These are phyloP conservation scores for Eublepharis macularius DNA, from an alignment of 2,113 vertebrate species.

Conservation along the genomic window DNA sequence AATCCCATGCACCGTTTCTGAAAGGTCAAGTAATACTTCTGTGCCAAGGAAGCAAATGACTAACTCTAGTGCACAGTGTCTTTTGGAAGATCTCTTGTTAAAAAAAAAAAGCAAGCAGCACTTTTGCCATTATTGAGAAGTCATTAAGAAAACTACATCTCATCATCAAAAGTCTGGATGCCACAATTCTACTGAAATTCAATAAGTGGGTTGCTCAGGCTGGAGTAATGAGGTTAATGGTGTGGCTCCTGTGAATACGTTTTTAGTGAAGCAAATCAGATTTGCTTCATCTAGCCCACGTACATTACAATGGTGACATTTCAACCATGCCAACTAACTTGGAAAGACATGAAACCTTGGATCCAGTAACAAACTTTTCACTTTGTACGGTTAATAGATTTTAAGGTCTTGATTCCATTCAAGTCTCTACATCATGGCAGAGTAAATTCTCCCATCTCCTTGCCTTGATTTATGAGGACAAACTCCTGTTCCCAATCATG, in stretches of 20 bases:
- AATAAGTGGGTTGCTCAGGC: background rate
- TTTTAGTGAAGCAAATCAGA: background rate
- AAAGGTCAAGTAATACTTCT: slow-evolving; percentile 59
- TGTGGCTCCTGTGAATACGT: background rate
- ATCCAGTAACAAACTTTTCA: background rate
- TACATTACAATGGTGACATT: background rate
- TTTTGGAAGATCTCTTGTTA: slow-evolving; percentile 30
- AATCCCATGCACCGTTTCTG: slow-evolving; percentile 42
- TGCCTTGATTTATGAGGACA: background rate
- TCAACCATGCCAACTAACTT: background rate
- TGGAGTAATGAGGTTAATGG: background rate
- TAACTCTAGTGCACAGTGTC: background rate
- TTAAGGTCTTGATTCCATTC: background rate
- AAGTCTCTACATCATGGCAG: background rate
- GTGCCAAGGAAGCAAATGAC: slow-evolving; percentile 56
- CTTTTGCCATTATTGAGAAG: slow-evolving; percentile 43
- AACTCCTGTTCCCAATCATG: no score
- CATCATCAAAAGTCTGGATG: background rate
- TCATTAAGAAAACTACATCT: slow-evolving; percentile 47
- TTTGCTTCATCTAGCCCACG: background rate
- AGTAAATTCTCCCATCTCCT: background rate
- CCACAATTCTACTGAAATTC: background rate
- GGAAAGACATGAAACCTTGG: background rate
- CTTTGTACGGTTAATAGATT: background rate
- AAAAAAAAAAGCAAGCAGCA: slow-evolving; percentile 3